Evolutionary conservation across 2,797 vertebrate genomes (phyloP), one percentile per base, ranked within the genome.

Genomic region (Sebastes matsubarae): DNA sequence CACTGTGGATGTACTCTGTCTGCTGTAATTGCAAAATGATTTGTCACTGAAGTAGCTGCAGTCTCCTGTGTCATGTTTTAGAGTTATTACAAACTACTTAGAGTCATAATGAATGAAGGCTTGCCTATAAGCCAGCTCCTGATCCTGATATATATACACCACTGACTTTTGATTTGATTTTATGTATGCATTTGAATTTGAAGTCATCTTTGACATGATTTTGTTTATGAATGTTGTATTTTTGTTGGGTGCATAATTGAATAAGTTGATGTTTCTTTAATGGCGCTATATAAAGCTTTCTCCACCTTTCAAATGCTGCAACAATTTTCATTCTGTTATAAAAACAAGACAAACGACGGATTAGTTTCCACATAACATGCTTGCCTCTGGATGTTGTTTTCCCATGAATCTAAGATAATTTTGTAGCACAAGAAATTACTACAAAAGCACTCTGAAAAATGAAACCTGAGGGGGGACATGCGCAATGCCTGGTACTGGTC

Each of bases 401-500:
- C 22, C 8, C n/a, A n/a, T 20, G 5, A 36, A 29, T 22, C 3
- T 20, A n/a, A 59, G 24, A 64, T 73, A 1, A 24, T 66, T 75
- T 50, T 57, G 6, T 13, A 29, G 8, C 10, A 46, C 4, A 34
- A 11, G 2, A 46, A 76, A 72, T 63, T 5, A 25, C 20, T 24
- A n/a, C 27, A n/a, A 68, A 54, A 11, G 7, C 8, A 50, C 36
- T 32, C n/a, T 8, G 3, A 13, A 20, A 58, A 8, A 46, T 13
- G 0, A 54, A 69, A 54, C 8, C 7, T 46, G 6, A 18, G 2
- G 16, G 12, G n/a, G n/a, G 8, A 55, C 1, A 46, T 38, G 10
- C 83, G 83, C 52, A 88, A 29, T 86, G 42, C 27, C n/a, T 60
- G 1, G 36, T 8, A 58, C 5, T 63, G 55, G 8, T 78, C 89